Evolutionary conservation across 2,797 vertebrate species (phyloP).

Genomic region (Sciaenops ocellatus): DNA sequence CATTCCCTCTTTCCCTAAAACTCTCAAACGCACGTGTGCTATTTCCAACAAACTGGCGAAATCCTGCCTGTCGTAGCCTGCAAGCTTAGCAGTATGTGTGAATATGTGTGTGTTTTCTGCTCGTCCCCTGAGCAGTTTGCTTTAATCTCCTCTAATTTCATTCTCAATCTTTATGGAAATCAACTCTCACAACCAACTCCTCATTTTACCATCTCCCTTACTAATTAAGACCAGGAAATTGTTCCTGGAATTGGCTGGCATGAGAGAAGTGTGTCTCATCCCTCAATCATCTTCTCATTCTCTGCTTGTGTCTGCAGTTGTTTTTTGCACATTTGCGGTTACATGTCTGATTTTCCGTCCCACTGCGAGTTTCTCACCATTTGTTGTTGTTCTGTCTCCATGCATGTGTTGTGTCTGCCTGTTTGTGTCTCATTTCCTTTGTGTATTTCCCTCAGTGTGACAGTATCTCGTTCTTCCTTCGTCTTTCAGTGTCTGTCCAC

Average conservation of each 20-base stretch:
- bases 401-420: slow-evolving; percentile 18
- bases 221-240: slow-evolving; percentile 81
- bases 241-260: slow-evolving; percentile 72
- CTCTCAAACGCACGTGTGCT: not conserved
- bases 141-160: slow-evolving; percentile 83
- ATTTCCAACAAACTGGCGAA: slow-evolving; percentile 16
- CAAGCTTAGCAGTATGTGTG: slow-evolving; percentile 36
- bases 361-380: slow-evolving; percentile 5
- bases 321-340: slow-evolving; percentile 30
- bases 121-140: slow-evolving; percentile 73
- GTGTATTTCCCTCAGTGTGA: slow-evolving; percentile 41
- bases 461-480: slow-evolving; percentile 47
- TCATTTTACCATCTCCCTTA: slow-evolving; percentile 74
- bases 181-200: slow-evolving; percentile 71
- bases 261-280: slow-evolving; percentile 54
- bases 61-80: slow-evolving; percentile 17
- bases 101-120: slow-evolving; percentile 32
- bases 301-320: slow-evolving; percentile 39
- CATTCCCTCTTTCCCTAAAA: slow-evolving; percentile 9
- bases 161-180: slow-evolving; percentile 84
- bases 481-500: slow-evolving; percentile 38
- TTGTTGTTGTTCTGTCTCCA: slow-evolving; percentile 3
- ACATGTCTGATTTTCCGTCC: slow-evolving; percentile 6
- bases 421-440: slow-evolving; percentile 38
- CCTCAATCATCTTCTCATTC: slow-evolving; percentile 52